Evolutionary conservation across 2,797 vertebrate species (phyloP).

Genomic region (Scyliorhinus canicula): DNA sequence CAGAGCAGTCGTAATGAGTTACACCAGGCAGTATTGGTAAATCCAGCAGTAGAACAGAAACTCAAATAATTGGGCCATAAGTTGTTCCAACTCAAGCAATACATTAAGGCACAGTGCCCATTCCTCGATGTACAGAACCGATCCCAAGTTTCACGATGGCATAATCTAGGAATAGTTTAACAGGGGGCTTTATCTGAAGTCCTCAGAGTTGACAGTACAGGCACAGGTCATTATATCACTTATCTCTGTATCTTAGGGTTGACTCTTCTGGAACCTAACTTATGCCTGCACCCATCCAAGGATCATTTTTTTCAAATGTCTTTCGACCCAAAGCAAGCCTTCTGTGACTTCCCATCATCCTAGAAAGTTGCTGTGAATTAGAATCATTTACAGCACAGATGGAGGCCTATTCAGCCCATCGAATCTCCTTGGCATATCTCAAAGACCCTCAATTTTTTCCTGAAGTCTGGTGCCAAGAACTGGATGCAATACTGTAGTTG

Average conservation of each 20-base stretch:
- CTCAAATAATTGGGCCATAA: neutral
- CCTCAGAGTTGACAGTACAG: neutral
- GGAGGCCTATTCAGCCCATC: too few species aligned
- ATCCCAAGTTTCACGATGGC: neutral
- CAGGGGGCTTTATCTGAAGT: neutral
- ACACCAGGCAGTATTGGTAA: neutral
- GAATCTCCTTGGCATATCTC: too few species aligned
- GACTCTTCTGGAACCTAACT: neutral
- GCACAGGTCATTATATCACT: neutral
- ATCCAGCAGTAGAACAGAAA: neutral
- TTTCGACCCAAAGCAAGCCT: neutral
- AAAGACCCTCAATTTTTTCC: too few species aligned
- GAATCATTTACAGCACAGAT: too few species aligned
- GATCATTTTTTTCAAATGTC: neutral
- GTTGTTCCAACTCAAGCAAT: neutral
- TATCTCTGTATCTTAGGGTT: neutral
- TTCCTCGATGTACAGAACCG: neutral
- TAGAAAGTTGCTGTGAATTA: neutral
- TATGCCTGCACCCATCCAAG: neutral
- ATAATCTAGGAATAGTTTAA: neutral
- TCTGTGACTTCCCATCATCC: neutral
- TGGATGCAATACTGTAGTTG: too few species aligned
- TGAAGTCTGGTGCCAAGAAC: too few species aligned
- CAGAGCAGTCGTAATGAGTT: neutral
- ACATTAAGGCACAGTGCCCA: neutral